Evolutionary conservation across 2,888 invertebrate genomes (phyloP), one percentile per base, ranked within the genome.

Genomic region (Acronicta psi): DNA sequence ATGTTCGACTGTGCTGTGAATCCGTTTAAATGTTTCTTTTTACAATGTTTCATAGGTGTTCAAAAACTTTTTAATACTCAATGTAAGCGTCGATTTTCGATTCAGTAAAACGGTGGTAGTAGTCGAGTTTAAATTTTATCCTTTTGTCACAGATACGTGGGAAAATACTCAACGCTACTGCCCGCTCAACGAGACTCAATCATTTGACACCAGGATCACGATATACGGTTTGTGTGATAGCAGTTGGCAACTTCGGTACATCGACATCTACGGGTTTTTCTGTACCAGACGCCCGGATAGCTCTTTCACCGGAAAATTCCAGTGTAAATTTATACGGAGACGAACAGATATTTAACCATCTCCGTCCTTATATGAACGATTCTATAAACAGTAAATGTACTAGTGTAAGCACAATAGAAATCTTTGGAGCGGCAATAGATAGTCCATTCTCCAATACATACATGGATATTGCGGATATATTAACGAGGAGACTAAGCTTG

Each of bases 171-270:
- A 97, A 97, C 78, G 95, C 96, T 36, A 95, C 95, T 49, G 95
- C 96, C 0, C 95, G 97, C 75, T 96, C 97, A 10, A 96, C 97
- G 58, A 96, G 96, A 87, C 94, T 98, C 50, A 95, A 95, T 55
- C 96, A 96, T 82, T 94, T 98, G 70, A 95, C 95, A 64, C 96
- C 98, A 3, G 97, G 97, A 80, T 97, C 97, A 2, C 96, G 96
- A 69, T 98, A 98, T 90, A 95, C 96, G 64, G 96, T 98, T 80
- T 98, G 98, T 89, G 97, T 98, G 52, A 94, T 98, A 79, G 98
- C 98, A n/a, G 92, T 97, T 62, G 97, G 97, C 59, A 97, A 96
- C 91, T 90, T 92, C 52, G 90, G 86, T 85, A 95, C 81, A 88
- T 95, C 82, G 79, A 83, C 82, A 70, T 88, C 78, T 75, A 87